Conservation (phyloP, 2,888 invertebrate species). For the Calephelis perditalis region DNA sequence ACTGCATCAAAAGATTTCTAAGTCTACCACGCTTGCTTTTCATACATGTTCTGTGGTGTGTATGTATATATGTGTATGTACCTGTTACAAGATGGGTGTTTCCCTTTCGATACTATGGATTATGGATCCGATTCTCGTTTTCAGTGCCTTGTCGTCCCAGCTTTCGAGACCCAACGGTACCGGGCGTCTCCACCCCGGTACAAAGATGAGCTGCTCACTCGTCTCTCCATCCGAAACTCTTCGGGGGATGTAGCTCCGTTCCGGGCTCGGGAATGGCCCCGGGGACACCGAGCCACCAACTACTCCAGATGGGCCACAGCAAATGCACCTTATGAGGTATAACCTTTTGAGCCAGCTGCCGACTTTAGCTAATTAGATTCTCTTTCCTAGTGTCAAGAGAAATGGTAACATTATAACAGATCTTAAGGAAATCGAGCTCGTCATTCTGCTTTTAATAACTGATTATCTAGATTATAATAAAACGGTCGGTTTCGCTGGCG, state of each 20-base stretch:
- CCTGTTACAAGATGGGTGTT: too few relatives aligned
- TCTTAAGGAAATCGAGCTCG: too few relatives aligned
- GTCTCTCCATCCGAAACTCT: constrained; percentile 76
- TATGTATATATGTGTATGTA: too few relatives aligned
- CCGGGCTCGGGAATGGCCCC: constrained; percentile 91
- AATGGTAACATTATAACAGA: too few relatives aligned
- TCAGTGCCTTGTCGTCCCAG: constrained; percentile 87
- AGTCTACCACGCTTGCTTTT: too few relatives aligned
- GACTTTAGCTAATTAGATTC: too few relatives aligned
- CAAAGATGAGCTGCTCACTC: constrained; percentile 86
- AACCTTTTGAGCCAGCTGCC: constrained; percentile 21
- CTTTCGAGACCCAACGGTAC: constrained; percentile 94
- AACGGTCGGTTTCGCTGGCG: background rate
- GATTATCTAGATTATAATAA: background rate
- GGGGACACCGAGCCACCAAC: constrained; percentile 92
- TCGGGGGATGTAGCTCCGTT: constrained; percentile 85
- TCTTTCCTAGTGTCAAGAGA: too few relatives aligned
- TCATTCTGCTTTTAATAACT: too few relatives aligned
- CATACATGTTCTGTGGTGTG: too few relatives aligned
- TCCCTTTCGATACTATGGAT: too few relatives aligned
- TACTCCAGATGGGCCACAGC: constrained; percentile 89
- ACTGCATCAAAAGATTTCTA: too few relatives aligned
- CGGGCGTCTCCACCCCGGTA: constrained; percentile 86
- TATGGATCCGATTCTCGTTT: background rate
- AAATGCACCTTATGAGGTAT: constrained; percentile 77